These are phyloP conservation scores for Philopedon plagiatum DNA, from an alignment of 2,888 invertebrate species.

Conservation along the genomic window DNA sequence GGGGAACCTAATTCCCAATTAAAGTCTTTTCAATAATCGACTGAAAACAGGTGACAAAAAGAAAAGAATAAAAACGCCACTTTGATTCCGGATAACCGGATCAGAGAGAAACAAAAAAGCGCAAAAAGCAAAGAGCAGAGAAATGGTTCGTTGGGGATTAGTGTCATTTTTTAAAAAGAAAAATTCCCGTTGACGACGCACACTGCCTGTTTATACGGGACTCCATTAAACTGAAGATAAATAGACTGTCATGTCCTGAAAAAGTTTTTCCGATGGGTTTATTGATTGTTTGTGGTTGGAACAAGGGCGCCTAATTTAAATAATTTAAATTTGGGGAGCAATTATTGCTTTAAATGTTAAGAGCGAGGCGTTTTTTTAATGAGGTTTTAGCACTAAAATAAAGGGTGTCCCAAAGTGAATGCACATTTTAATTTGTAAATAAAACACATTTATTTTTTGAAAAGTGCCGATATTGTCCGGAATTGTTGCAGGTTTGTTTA, in stretches of 20 bases:
- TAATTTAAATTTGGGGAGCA: too few species aligned
- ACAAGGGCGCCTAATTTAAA: not conserved
- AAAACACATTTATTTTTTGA: too few species aligned
- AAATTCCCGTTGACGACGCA: constrained; percentile 30
- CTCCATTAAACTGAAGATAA: constrained; percentile 38
- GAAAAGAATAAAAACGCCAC: not conserved
- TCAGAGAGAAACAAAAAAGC: constrained; percentile 22
- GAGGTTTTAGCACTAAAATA: too few species aligned
- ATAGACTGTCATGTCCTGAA: constrained; percentile 20
- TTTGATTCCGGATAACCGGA: constrained; percentile 21
- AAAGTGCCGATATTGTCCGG: too few species aligned
- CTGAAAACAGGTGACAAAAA: not conserved
- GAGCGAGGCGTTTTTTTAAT: too few species aligned
- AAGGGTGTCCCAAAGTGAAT: too few species aligned
- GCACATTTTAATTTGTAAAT: too few species aligned
- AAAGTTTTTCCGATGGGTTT: constrained; percentile 14
- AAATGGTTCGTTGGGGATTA: constrained; percentile 20
- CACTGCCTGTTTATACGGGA: constrained; percentile 37
- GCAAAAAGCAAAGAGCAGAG: constrained; percentile 12
- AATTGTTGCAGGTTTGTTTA: too few species aligned
- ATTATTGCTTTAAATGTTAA: too few species aligned
- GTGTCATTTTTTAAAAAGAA: constrained; percentile 35
- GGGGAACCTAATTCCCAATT: too few species aligned
- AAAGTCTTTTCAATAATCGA: too few species aligned
- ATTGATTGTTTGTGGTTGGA: constrained; percentile 21